Conservation (phyloP, 2,113 vertebrate species). For the Pelmatolapia mariae region DNA sequence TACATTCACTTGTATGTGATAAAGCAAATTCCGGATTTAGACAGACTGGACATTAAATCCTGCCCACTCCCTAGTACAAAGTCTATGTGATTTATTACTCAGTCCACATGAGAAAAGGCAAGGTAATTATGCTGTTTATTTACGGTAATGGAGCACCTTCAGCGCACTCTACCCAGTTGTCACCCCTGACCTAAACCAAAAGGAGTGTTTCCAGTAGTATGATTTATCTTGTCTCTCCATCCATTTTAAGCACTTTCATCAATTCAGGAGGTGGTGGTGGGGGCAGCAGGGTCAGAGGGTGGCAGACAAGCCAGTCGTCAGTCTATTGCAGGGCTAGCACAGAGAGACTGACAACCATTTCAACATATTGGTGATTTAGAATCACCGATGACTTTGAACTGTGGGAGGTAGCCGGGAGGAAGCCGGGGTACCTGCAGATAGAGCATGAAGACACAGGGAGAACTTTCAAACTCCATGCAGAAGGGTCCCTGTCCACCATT, state of each 20-base stretch:
- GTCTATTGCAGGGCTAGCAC: neutral
- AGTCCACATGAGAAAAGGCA: neutral
- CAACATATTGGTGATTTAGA: rapidly evolving
- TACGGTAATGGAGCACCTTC: neutral
- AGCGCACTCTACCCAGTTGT: neutral
- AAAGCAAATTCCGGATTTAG: neutral
- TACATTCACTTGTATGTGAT: neutral
- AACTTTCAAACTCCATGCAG: neutral
- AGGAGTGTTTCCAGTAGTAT: neutral
- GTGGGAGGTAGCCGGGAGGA: no score
- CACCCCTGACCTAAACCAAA: neutral
- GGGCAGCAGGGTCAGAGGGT: neutral
- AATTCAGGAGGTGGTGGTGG: neutral
- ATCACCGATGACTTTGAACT: neutral
- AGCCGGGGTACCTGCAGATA: neutral
- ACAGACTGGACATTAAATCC: neutral
- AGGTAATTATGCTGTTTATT: neutral
- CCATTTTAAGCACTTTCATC: neutral
- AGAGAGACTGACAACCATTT: neutral
- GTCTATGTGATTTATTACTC: neutral
- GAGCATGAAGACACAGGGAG: neutral
- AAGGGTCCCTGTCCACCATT: neutral
- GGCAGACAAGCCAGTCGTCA: neutral
- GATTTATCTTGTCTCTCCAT: neutral
- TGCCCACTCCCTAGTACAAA: neutral